These are phyloP conservation scores for Leuciscus waleckii DNA, from an alignment of 2,797 vertebrate genomes.

Conservation along the genomic window DNA sequence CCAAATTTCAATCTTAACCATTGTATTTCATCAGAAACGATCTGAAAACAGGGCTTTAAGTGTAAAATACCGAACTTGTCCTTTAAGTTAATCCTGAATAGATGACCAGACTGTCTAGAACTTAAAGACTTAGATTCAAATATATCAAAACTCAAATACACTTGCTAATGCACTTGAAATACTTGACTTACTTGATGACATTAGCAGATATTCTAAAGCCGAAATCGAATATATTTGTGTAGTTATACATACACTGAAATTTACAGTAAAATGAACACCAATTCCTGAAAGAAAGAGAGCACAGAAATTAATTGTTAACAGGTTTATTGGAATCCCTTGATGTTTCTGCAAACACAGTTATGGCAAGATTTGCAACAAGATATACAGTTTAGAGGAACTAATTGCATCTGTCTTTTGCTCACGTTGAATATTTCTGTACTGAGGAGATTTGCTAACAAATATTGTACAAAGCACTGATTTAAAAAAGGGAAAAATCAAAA, in stretches of 20 bases:
- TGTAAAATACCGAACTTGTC: no score
- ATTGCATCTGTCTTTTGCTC: slow-evolving; percentile 78
- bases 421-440: slow-evolving; percentile 85
- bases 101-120: background rate
- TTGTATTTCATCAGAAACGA: no score
- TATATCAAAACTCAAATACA: background rate
- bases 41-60: no score
- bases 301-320: slow-evolving; percentile 74
- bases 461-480: slow-evolving; percentile 80
- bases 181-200: background rate
- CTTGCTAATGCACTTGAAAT: no score
- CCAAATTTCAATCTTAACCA: no score
- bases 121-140: background rate
- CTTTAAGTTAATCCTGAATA: background rate
- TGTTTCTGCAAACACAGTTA: slow-evolving; percentile 96
- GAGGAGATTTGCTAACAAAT: slow-evolving; percentile 91
- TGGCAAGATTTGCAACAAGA: slow-evolving; percentile 93
- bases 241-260: background rate
- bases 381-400: slow-evolving; percentile 92
- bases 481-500: slow-evolving; percentile 80
- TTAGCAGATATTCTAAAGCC: background rate
- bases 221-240: background rate
- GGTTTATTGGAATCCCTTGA: slow-evolving; percentile 97
- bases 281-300: background rate
- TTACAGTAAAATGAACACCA: background rate